phyloP scores from a whole-genome alignment of 2,797 vertebrate species.

The Phrynocephalus guinanensis region DNA sequence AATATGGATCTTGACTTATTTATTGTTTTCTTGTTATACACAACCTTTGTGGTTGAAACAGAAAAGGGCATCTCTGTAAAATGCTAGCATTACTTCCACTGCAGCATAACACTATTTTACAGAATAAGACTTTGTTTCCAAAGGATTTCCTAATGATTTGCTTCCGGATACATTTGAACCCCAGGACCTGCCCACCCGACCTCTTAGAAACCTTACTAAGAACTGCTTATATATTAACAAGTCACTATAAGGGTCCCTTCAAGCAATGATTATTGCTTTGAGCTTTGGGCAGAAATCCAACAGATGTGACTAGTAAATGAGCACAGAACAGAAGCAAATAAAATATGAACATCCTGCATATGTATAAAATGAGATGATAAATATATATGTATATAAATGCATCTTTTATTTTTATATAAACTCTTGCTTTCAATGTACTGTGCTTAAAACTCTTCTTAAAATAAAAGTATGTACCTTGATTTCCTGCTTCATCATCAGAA shows the following conservation, averaged over 20 bases:
- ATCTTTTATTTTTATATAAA: slow-evolving; percentile 75
- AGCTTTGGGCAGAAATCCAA: slow-evolving; percentile 54
- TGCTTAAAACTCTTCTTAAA: slow-evolving; percentile 75
- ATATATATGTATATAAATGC: slow-evolving; percentile 75
- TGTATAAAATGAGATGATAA: slow-evolving; percentile 80
- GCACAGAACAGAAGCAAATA: slow-evolving; percentile 47
- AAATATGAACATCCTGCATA: slow-evolving; percentile 54
- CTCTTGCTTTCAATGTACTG: slow-evolving; percentile 74
- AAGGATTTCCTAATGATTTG: slow-evolving; percentile 40
- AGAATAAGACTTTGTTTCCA: slow-evolving; percentile 44
- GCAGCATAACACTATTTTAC: slow-evolving; percentile 56
- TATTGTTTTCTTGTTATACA: slow-evolving; percentile 63
- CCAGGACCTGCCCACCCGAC: too few species aligned
- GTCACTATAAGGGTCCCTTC: neutral
- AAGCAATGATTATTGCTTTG: slow-evolving; percentile 37
- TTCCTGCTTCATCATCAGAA: slow-evolving; percentile 66
- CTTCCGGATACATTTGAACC: neutral
- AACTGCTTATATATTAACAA: slow-evolving; percentile 4
- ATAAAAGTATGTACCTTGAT: slow-evolving; percentile 80
- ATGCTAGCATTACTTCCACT: slow-evolving; percentile 53
- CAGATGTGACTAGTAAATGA: slow-evolving; percentile 22
- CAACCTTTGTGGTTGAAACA: slow-evolving; percentile 59
- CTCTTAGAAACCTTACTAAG: neutral
- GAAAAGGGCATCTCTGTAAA: slow-evolving; percentile 61
- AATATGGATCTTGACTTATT: slow-evolving; percentile 64